Conservation (phyloP, 2,797 vertebrate species). For the Pseudocheirus occidentalis region DNA sequence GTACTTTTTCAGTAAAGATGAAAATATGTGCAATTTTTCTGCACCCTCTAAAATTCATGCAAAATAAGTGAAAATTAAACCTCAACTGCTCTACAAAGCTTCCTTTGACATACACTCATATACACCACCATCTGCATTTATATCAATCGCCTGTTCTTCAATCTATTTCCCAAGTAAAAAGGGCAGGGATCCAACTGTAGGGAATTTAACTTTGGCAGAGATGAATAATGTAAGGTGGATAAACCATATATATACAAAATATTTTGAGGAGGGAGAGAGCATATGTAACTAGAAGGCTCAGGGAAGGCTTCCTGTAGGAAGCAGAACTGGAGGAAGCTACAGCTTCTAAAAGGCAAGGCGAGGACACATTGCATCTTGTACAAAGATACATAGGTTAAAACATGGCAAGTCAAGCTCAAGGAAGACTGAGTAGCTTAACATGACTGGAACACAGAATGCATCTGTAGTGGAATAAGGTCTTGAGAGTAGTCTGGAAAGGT, state of each 20-base stretch:
- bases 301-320: neutral
- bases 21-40: neutral
- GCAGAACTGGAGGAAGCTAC: neutral
- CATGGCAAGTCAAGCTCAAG: neutral
- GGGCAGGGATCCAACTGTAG: neutral
- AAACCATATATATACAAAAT: neutral
- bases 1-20: conserved; percentile 19
- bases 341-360: neutral
- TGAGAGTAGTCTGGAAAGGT: neutral
- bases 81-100: neutral
- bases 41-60: neutral
- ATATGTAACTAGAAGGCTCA: neutral
- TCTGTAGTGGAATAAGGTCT: neutral
- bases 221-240: neutral
- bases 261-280: neutral
- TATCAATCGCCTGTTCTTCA: neutral
- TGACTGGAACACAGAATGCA: neutral
- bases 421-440: neutral
- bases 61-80: conserved; percentile 23
- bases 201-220: neutral
- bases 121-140: neutral
- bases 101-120: neutral
- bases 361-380: neutral
- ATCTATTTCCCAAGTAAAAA: neutral
- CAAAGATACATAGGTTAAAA: neutral